phyloP scores from a whole-genome alignment of 2,113 vertebrate genomes.

The Thalassarche chlororhynchos region DNA sequence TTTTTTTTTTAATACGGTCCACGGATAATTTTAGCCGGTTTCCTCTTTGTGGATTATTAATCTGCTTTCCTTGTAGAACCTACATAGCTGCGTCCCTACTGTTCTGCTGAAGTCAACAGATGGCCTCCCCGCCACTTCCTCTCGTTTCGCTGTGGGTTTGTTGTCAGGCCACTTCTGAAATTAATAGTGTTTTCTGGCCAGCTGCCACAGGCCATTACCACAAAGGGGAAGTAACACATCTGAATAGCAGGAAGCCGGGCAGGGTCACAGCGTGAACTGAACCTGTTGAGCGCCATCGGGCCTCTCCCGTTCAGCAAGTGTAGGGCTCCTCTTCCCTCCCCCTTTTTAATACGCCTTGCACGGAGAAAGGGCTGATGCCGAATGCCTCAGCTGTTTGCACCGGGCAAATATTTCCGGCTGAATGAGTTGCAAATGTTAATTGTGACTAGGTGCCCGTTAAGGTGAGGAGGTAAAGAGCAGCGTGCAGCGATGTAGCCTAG shows the following conservation, averaged over 20 bases:
- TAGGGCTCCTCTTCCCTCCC: not conserved
- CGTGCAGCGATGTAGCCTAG: not conserved
- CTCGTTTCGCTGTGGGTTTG: constrained; percentile 72
- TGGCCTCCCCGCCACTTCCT: constrained; percentile 80
- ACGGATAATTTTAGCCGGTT: constrained; percentile 81
- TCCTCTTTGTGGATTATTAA: constrained; percentile 81
- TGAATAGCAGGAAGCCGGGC: constrained; percentile 78
- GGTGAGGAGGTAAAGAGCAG: not conserved
- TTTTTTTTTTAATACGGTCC: constrained; percentile 53
- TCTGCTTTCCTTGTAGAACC: constrained; percentile 76
- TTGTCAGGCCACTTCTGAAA: constrained; percentile 83
- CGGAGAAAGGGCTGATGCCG: not conserved
- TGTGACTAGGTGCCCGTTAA: not conserved
- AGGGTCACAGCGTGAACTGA: constrained; percentile 78
- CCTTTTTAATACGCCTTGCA: not conserved
- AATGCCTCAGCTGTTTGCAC: constrained; percentile 61
- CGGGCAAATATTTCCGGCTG: constrained; percentile 39
- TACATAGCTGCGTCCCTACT: constrained; percentile 69
- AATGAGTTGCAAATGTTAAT: constrained; percentile 30
- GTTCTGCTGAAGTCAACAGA: constrained; percentile 75
- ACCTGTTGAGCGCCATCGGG: constrained; percentile 72
- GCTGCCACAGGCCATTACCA: constrained; percentile 81
- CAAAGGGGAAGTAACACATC: constrained; percentile 82
- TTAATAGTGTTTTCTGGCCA: constrained; percentile 83
- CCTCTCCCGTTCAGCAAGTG: constrained; percentile 70